Evolutionary conservation across 1,140 invertebrate species (phyloP), one percentile per base, ranked within the genome.

Genomic region (Atta colombica): DNA sequence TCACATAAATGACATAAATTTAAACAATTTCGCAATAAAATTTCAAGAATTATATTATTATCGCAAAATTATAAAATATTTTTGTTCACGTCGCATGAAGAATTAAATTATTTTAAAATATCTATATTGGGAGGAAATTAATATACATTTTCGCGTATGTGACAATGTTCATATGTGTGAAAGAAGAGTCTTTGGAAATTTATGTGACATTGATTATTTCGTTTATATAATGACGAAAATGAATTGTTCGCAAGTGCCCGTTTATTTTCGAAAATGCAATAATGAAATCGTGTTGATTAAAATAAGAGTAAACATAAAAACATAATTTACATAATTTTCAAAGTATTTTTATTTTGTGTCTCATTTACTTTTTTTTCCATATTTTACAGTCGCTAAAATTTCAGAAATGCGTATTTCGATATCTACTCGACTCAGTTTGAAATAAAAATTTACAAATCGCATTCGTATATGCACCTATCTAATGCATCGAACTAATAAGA

Each of bases 31-130:
- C 21, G n/a, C 35, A 14, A 58, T 60, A 49, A 31, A 49, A 82
- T 21, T 31, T 74, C 18, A 7, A 82, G 12, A 74, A 49, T 45
- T 18, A 45, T 16, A 25, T 0, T 4, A 18, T 69, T 3, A 14
- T 12, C 31, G 49, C 21, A n/a, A 55, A 39, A 28, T 39, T 25
- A 31, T n/a, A 0, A 80, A 69, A 45, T 58, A 25, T 39, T 51
- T 31, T 16, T 21, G 18, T 51, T 31, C 16, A 8, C 21, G 8
- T 18, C 8, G 5, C 16, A 35, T 3, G 0, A 68, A 28, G 18
- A 60, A 45, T 61, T 31, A 60, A 60, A 82, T 82, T 21, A 72
- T 60, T 58, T 60, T 60, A 18, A 72, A 63, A 49, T 31, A 10
- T 45, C 8, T 45, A 60, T 31, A 49, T 55, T 45, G 55, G 28